Percentiles rank a stretch among this genome's conserved stretches.
Evolutionary conservation across 2,888 invertebrate species (phyloP).

Genomic region (Caenorhabditis doughertyi): DNA sequence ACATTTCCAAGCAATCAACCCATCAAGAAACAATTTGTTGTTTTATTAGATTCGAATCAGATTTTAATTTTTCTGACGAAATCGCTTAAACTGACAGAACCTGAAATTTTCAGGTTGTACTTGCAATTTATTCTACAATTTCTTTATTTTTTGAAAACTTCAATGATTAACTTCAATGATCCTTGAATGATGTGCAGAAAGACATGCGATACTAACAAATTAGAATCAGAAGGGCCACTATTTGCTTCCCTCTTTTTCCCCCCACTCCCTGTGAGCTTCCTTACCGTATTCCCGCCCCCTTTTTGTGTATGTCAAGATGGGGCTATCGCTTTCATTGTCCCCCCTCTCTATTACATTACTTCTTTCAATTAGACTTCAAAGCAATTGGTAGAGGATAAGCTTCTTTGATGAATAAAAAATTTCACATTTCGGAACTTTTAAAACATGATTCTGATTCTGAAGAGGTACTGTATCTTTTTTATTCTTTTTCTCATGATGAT

Average conservation of each 20-base stretch:
- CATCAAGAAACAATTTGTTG: too few relatives aligned
- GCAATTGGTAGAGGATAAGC: not conserved
- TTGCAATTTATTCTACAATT: not conserved
- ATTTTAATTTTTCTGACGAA: too few relatives aligned
- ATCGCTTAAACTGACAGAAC: too few relatives aligned
- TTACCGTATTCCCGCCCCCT: conserved; percentile 65
- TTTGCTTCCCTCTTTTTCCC: conserved; percentile 36
- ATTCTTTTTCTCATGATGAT: not conserved
- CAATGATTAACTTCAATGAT: too few relatives aligned
- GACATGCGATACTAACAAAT: conserved; percentile 32
- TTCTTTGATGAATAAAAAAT: conserved; percentile 40
- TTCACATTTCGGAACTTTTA: conserved; percentile 45
- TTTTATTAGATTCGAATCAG: too few relatives aligned
- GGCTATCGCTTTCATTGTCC: conserved; percentile 60
- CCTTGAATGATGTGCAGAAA: not conserved
- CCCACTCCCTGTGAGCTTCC: conserved; percentile 1
- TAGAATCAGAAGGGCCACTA: conserved; percentile 47
- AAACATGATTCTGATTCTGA: conserved; percentile 5
- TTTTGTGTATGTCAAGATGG: conserved; percentile 28
- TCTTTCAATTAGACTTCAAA: conserved; percentile 16
- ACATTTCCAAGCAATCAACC: too few relatives aligned
- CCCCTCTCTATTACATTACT: conserved; percentile 14
- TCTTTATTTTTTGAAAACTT: conserved; percentile 26
- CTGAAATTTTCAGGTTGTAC: too few relatives aligned
- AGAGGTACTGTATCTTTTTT: not conserved